phyloP scores from a whole-genome alignment of 2,888 invertebrate species.

The Diarsia brunnea region DNA sequence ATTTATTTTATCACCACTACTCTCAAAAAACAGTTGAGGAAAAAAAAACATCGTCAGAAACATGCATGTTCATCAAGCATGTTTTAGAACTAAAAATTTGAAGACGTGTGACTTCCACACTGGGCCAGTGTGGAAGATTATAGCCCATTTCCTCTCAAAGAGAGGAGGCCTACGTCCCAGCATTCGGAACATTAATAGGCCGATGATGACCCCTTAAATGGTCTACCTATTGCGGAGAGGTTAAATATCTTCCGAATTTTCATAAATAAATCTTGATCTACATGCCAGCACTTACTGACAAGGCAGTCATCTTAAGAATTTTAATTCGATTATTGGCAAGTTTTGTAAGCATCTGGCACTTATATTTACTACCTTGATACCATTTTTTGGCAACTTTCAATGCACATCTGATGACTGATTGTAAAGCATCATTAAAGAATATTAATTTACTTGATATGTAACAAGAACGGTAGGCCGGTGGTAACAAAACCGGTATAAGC shows the following conservation, averaged over 20 bases:
- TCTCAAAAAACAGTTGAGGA: no score
- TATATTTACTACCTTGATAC: neutral
- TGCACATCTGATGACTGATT: neutral
- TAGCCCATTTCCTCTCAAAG: no score
- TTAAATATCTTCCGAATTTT: neutral
- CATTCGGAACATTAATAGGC: no score
- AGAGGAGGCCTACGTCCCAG: no score
- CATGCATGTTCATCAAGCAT: no score
- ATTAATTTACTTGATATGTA: neutral
- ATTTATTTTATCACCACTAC: no score
- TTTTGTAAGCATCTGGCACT: constrained; percentile 26
- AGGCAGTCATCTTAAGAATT: neutral
- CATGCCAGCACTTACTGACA: neutral
- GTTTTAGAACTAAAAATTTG: no score
- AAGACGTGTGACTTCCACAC: no score
- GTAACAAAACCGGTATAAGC: neutral
- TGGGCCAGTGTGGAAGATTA: no score
- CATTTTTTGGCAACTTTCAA: constrained; percentile 36
- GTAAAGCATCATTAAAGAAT: neutral
- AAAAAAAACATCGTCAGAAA: no score
- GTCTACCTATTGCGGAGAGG: neutral
- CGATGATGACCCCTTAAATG: neutral
- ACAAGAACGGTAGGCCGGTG: neutral
- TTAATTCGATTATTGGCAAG: constrained; percentile 15
- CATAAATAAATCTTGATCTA: constrained; percentile 13